Conservation (phyloP, 2,888 invertebrate species). For the Tridacna crocea region DNA sequence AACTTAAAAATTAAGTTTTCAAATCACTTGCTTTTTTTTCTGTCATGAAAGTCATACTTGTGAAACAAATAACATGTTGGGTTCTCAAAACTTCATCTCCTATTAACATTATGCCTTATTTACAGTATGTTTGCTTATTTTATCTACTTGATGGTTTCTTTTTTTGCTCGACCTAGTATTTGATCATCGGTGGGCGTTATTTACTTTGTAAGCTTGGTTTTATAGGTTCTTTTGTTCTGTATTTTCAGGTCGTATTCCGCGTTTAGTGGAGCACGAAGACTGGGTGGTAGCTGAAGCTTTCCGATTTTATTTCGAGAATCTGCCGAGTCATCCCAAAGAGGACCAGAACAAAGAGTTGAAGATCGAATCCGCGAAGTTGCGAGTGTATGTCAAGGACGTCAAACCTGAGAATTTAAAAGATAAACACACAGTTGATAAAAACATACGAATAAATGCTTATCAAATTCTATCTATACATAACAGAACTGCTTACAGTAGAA, state of each 20-base stretch:
- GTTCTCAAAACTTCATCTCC: no score
- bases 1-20: no score
- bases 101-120: no score
- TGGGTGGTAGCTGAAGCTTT: conserved; percentile 45
- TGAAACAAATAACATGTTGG: no score
- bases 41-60: no score
- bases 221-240: conserved; percentile 20
- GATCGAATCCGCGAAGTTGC: conserved; percentile 59
- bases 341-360: conserved; percentile 50
- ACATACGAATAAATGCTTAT: conserved; percentile 53
- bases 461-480: conserved; percentile 56
- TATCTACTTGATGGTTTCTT: no score
- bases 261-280: conserved; percentile 24
- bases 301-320: conserved; percentile 47
- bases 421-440: conserved; percentile 56
- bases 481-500: conserved; percentile 51
- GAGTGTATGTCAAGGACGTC: conserved; percentile 43
- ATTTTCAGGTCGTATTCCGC: conserved; percentile 54
- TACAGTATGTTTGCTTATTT: no score
- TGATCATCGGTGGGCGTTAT: no score
- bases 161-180: no score
- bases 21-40: no score
- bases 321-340: conserved; percentile 46
- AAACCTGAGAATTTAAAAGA: conserved; percentile 55
- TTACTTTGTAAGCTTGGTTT: no score